These are phyloP conservation scores for Hormaphis cornu DNA, from an alignment of 1,140 invertebrate genomes.

Conservation along the genomic window DNA sequence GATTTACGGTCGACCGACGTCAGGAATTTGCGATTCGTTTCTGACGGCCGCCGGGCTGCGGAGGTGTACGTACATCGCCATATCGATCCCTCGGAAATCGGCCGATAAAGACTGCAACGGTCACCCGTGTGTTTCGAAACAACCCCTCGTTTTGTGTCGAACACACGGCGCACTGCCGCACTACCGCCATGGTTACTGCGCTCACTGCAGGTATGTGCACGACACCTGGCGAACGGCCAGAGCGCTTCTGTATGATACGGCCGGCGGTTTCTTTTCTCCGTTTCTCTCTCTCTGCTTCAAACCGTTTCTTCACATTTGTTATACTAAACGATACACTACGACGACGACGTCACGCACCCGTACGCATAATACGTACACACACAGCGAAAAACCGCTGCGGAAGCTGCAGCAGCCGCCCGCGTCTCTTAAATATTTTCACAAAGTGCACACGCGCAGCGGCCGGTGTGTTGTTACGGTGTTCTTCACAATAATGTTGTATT, in stretches of 20 bases:
- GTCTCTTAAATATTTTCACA: too few relatives aligned
- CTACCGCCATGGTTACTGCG: background rate
- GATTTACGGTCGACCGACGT: background rate
- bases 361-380: too few relatives aligned
- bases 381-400: too few relatives aligned
- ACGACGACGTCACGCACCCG: too few relatives aligned
- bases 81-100: slow-evolving; percentile 27
- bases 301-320: too few relatives aligned
- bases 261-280: background rate
- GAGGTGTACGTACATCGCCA: background rate
- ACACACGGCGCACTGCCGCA: background rate
- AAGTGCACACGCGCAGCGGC: too few relatives aligned
- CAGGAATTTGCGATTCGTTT: slow-evolving; percentile 17
- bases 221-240: slow-evolving; percentile 23
- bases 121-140: background rate
- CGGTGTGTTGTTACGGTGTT: too few relatives aligned
- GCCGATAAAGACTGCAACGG: slow-evolving; percentile 27
- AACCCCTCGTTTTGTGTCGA: background rate
- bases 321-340: too few relatives aligned
- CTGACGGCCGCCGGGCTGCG: background rate
- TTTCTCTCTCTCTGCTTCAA: background rate
- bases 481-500: too few relatives aligned
- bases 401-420: too few relatives aligned
- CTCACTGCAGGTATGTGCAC: background rate
- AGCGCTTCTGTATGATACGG: slow-evolving; percentile 19